Percentiles rank a stretch among this genome's conserved stretches.
phyloP scores from a whole-genome alignment of 2,888 invertebrate genomes.

The Hedychridium roseum region DNA sequence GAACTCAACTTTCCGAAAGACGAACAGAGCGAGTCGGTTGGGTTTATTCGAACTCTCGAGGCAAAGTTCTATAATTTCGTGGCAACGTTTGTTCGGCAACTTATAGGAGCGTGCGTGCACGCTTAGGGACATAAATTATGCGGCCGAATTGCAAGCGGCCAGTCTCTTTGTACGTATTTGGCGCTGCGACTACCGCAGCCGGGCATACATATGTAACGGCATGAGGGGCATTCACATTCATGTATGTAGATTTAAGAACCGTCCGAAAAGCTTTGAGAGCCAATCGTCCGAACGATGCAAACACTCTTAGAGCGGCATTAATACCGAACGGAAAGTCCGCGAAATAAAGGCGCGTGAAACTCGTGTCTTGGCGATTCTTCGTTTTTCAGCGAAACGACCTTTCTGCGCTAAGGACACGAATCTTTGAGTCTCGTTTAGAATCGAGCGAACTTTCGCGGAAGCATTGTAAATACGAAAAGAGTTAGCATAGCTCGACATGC shows the following conservation, averaged over 20 bases:
- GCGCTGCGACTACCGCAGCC: slow-evolving; percentile 13
- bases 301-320: slow-evolving; percentile 20
- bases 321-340: no score
- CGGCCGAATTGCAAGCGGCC: slow-evolving; percentile 19
- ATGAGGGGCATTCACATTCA: slow-evolving; percentile 41
- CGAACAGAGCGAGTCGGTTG: no score
- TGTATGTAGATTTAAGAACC: slow-evolving; percentile 36
- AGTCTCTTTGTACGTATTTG: slow-evolving; percentile 1
- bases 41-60: no score
- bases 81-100: no score
- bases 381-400: slow-evolving; percentile 3
- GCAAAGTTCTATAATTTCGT: no score
- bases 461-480: no score
- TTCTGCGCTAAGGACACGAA: no score
- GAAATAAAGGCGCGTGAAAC: no score
- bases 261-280: slow-evolving; percentile 31
- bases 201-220: slow-evolving; percentile 39
- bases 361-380: background rate
- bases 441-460: background rate
- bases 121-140: slow-evolving; percentile 30
- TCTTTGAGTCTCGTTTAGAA: no score
- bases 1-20: slow-evolving; percentile 30
- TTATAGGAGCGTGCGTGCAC: no score
- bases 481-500: no score
- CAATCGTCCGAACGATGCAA: slow-evolving; percentile 27